A percentile compares a stretch with the other conserved stretches of the same genome.
Evolutionary conservation across 2,797 vertebrate genomes (phyloP).

Genomic region (Orientallactaga sibirica): DNA sequence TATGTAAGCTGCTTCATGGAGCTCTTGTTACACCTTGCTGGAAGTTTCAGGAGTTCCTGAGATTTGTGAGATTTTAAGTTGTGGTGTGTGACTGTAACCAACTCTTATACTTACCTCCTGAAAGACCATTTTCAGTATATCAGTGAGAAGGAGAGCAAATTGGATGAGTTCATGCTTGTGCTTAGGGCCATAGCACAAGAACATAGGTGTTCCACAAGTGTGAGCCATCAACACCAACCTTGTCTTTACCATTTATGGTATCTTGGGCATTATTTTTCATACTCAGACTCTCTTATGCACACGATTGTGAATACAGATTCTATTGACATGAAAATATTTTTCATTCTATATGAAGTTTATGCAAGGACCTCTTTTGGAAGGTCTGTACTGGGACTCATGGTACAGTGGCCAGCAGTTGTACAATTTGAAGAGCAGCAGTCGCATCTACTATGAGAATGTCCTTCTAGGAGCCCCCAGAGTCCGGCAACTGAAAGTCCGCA

Average conservation of each 20-base stretch:
- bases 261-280: constrained; percentile 43
- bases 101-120: background rate
- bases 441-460: constrained; percentile 86
- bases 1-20: no score
- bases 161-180: constrained; percentile 19
- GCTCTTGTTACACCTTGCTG: background rate
- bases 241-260: background rate
- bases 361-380: constrained; percentile 87
- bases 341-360: constrained; percentile 79
- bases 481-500: constrained; percentile 86
- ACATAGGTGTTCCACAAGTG: background rate
- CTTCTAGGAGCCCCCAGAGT: constrained; percentile 85
- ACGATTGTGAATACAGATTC: constrained; percentile 40
- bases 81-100: background rate
- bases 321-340: constrained; percentile 57
- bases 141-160: background rate
- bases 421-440: constrained; percentile 74
- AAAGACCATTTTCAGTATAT: background rate
- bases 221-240: background rate
- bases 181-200: constrained; percentile 22
- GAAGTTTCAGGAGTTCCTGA: no score
- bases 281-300: background rate
- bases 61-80: background rate
- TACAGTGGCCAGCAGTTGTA: constrained; percentile 54
- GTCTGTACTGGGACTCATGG: constrained; percentile 86